A percentile compares a stretch with the other conserved stretches of the same genome.
These are phyloP conservation scores for Sminthurinus aureus DNA, from an alignment of 2,888 invertebrate genomes.

Conservation along the genomic window DNA sequence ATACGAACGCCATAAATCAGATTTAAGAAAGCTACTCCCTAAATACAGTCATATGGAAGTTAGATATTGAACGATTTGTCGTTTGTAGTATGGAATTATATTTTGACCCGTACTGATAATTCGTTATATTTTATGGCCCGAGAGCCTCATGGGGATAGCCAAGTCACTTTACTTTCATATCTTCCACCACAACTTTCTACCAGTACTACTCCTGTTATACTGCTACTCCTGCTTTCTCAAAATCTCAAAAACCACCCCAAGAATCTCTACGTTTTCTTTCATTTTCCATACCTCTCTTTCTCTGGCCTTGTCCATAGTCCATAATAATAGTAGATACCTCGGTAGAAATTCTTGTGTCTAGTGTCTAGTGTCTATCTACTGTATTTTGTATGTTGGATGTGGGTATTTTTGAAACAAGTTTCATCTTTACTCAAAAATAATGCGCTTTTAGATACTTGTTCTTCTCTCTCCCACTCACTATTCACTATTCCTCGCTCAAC, in stretches of 20 bases:
- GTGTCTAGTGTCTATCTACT: too few relatives aligned
- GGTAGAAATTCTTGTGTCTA: too few relatives aligned
- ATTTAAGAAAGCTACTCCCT: constrained; percentile 59
- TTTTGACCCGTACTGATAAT: constrained; percentile 59
- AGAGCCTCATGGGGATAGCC: constrained; percentile 54
- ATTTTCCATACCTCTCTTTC: not conserved
- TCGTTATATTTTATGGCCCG: constrained; percentile 57
- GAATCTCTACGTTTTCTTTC: not conserved
- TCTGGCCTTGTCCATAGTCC: not conserved
- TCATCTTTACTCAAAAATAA: too few relatives aligned
- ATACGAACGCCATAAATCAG: constrained; percentile 58
- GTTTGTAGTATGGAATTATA: constrained; percentile 55
- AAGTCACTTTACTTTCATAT: constrained; percentile 28
- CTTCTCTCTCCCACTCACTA: constrained; percentile 16
- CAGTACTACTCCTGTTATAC: not conserved
- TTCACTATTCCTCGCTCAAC: not conserved
- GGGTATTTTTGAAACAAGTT: too few relatives aligned
- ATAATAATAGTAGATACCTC: too few relatives aligned
- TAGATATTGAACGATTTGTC: constrained; percentile 60
- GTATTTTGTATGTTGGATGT: too few relatives aligned
- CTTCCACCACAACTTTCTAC: constrained; percentile 13
- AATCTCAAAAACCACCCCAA: constrained; percentile 6
- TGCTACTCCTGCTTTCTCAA: not conserved
- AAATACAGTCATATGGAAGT: constrained; percentile 60
- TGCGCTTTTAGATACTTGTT: not conserved